Percentiles rank a stretch among this genome's conserved stretches.
These are phyloP conservation scores for Threskiornis aethiopicus DNA, from an alignment of 2,797 vertebrate genomes.

Conservation along the genomic window DNA sequence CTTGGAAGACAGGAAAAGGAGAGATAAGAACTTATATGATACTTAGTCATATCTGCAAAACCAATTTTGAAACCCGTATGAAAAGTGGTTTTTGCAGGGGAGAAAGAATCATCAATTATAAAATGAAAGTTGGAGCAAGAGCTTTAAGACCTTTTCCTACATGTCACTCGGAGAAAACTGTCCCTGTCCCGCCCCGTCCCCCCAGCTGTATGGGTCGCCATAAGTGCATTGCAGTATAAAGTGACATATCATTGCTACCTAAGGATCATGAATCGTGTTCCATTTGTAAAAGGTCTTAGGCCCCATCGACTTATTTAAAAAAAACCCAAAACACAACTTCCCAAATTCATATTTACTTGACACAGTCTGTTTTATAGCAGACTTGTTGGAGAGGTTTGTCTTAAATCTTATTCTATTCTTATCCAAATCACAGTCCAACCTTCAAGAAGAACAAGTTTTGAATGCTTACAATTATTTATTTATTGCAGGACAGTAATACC, in stretches of 20 bases:
- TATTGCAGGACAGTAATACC: neutral
- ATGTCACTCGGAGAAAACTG: neutral
- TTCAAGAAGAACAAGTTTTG: neutral
- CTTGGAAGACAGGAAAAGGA: neutral
- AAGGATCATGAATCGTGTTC: neutral
- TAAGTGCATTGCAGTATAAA: neutral
- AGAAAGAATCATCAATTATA: neutral
- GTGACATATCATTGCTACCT: neutral
- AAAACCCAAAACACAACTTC: neutral
- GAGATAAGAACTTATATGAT: neutral
- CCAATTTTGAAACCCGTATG: neutral
- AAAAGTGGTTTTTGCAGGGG: neutral
- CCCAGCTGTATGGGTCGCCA: fast-evolving
- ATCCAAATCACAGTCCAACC: neutral
- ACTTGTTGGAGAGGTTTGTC: neutral
- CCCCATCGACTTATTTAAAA: neutral
- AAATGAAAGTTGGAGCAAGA: neutral
- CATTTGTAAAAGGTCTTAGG: neutral
- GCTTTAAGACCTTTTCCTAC: neutral
- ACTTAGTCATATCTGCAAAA: neutral
- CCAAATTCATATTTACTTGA: neutral
- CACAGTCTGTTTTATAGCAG: neutral
- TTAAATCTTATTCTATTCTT: neutral
- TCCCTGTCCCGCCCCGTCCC: neutral
- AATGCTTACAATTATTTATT: neutral